Conservation (phyloP, 1,140 invertebrate species). For the Colletes latitarsis region DNA sequence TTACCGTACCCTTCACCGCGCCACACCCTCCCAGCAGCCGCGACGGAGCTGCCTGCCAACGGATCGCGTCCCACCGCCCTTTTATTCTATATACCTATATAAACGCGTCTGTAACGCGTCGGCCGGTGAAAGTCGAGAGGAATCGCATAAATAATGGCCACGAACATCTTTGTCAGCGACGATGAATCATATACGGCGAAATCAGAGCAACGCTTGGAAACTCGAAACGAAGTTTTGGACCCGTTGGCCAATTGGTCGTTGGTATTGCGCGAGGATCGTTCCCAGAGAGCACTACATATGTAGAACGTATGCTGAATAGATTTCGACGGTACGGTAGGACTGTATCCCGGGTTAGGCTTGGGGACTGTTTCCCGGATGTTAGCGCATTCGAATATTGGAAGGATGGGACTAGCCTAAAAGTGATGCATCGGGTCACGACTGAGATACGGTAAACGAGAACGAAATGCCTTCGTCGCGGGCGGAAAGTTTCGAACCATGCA, state of each 20-base stretch:
- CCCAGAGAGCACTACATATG: too few species aligned
- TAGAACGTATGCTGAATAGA: too few species aligned
- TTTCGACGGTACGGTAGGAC: too few species aligned
- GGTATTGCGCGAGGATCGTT: too few species aligned
- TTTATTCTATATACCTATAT: conserved; percentile 40
- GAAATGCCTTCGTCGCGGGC: background rate
- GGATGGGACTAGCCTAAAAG: too few species aligned
- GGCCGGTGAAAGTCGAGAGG: conserved; percentile 37
- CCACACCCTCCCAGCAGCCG: conserved; percentile 10
- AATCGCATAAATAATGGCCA: conserved; percentile 24
- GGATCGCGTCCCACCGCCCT: conserved; percentile 47
- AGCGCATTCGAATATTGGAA: too few species aligned
- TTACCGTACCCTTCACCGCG: background rate
- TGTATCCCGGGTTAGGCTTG: too few species aligned
- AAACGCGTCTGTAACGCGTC: conserved; percentile 23
- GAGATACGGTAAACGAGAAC: too few species aligned
- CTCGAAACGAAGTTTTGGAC: background rate
- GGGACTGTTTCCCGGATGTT: too few species aligned
- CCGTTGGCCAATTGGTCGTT: too few species aligned
- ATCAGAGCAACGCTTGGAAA: too few species aligned
- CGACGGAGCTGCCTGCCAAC: background rate
- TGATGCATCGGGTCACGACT: too few species aligned
- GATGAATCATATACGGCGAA: background rate
- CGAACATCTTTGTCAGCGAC: background rate
- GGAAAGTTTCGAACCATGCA: background rate